Evolutionary conservation across 2,113 vertebrate genomes (phyloP).

Genomic region (Petaurus breviceps): DNA sequence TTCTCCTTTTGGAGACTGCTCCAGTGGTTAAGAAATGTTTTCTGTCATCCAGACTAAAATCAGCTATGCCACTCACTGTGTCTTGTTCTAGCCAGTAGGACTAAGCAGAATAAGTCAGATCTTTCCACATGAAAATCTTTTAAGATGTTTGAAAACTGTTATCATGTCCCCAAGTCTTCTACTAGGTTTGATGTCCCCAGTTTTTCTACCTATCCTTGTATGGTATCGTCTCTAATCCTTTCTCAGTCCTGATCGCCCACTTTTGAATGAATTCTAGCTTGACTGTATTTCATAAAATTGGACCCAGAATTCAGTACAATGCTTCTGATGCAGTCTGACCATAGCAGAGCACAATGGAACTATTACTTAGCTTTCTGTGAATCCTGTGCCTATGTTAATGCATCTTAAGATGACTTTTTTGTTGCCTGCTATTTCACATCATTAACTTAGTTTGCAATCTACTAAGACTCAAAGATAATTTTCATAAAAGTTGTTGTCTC

Average conservation of each 20-base stretch:
- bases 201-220: neutral
- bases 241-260: neutral
- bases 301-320: neutral
- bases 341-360: neutral
- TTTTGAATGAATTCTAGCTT: neutral
- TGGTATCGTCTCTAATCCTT: neutral
- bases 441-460: neutral
- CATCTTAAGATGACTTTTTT: neutral
- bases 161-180: neutral
- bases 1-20: neutral
- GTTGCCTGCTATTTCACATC: neutral
- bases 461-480: neutral
- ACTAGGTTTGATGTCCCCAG: neutral
- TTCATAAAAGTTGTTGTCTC: neutral
- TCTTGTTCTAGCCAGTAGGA: neutral
- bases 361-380: neutral
- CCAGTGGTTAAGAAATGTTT: neutral
- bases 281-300: neutral
- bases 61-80: neutral
- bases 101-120: neutral
- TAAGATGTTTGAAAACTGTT: neutral
- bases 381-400: neutral
- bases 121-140: neutral
- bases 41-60: neutral
- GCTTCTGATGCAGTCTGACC: neutral